Evolutionary conservation across 2,113 vertebrate species (phyloP), one percentile per base, ranked within the genome.

Genomic region (Seriola dumerili): DNA sequence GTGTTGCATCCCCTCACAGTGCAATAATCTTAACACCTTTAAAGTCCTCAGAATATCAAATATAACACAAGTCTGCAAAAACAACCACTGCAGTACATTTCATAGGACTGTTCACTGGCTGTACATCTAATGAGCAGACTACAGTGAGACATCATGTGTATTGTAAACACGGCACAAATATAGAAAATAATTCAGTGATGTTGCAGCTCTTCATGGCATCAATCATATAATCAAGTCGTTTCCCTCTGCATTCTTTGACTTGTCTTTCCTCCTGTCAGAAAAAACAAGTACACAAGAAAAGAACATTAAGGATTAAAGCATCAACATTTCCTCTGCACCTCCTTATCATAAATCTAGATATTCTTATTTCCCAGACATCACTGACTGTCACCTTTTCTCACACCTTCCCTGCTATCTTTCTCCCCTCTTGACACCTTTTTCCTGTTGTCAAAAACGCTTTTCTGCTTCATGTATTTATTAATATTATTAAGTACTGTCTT

Each of bases 261-360:
- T 80, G 0, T 58, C 67, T 40, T 38, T 62, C 25, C 17, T 9
- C 55, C 80, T 86, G 55, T 74, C 25, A 89, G 70, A 46, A 84
- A 78, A 42, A 9, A 17, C 36, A 70, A 19, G 59, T 3, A 57
- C 16, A 79, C 2, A 50, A 52, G 17, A 62, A 10, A 44, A 14
- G 17, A 12, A 50, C 46, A 71, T 62, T 62, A 72, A 23, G 3
- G 50, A 36, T 32, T 16, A 14, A 29, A 48, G 19, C 29, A 25
- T 42, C 25, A 40, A 48, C 32, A 14, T 76, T 25, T 48, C 7
- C 48, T 23, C 36, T 52, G 5, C 32, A 36, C 36, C 25, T 68
- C 14, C 34, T 21, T 12, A 17, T 25, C 5, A 12, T 50, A 11
- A 32, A 64, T 55, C 40, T 29, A 46, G 3, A 61, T 52, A 42